Percentiles rank a stretch among this genome's conserved stretches.
Evolutionary conservation across 2,113 vertebrate genomes (phyloP).

Genomic region (Strigops habroptila): DNA sequence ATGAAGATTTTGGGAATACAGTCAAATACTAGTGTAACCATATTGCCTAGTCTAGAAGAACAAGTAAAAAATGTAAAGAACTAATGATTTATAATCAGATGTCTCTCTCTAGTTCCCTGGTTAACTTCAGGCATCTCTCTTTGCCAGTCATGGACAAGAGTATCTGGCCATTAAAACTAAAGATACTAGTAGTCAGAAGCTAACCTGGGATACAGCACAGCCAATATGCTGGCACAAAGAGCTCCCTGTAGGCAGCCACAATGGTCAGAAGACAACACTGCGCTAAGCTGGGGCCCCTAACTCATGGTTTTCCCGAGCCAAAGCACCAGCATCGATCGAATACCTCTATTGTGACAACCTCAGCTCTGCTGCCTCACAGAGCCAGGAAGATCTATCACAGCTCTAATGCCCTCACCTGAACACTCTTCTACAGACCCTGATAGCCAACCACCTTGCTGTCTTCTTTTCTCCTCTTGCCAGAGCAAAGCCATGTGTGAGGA

Average conservation of each 20-base stretch:
- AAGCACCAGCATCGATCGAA: not conserved
- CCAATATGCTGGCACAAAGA: not conserved
- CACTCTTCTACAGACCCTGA: fast-evolving
- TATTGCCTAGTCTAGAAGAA: not conserved
- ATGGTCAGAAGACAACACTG: not conserved
- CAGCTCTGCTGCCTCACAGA: not conserved
- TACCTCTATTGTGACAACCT: not conserved
- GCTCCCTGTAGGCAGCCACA: not conserved
- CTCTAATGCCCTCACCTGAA: not conserved
- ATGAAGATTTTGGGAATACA: not conserved
- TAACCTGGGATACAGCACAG: fast-evolving
- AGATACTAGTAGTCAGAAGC: not conserved
- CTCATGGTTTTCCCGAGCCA: not conserved
- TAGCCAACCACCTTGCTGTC: not conserved
- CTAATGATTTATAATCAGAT: not conserved
- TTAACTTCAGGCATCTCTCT: not conserved
- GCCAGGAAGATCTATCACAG: not conserved
- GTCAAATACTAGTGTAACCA: not conserved
- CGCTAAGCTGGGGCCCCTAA: not conserved
- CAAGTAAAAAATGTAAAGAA: not conserved
- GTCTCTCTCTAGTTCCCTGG: not conserved
- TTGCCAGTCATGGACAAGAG: fast-evolving
- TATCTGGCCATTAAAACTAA: not conserved
- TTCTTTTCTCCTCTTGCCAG: not conserved
- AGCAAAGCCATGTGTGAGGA: not conserved